Evolutionary conservation across 2,797 vertebrate species (phyloP), one percentile per base, ranked within the genome.

Genomic region (Rhyacichthys aspro): DNA sequence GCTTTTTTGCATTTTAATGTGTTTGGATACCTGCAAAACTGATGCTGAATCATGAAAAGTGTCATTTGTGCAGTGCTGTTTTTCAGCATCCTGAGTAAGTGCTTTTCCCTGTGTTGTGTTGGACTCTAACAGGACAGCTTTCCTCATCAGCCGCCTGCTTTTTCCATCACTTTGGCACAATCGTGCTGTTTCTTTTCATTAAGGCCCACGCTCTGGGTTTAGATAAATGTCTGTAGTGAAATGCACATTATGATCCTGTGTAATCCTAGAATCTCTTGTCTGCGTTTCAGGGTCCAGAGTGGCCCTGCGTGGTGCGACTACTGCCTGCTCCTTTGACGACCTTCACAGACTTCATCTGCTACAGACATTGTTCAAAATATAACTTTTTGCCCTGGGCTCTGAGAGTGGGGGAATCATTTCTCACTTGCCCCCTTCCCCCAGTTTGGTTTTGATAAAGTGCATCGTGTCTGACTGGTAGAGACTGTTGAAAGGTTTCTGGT

Each of bases 311-410:
- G 12, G 45, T 75, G 18, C 59, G 63, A 8, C 58, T 63, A 23
- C 78, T 75, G 74, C 59, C 67, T 16, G 63, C 34, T 59, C 18
- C n/a, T 66, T 76, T 82, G 85, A 90, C 59, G 83, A 80, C 64
- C 78, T 89, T 90, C 57, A 80, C 86, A 90, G 91, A 88, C 82
- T 47, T 77, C 89, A 89, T 90, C 90, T 93, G 89, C 81, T 82
- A 62, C 76, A 85, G 72, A 66, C 75, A 82, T 91, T 79, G 74
- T 74, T 71, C 70, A 42, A 81, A 78, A 70, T 71, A 70, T 65
- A 38, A n/a, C 63, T 74, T 78, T 58, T 67, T 60, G 52, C 50
- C 74, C 34, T 32, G 45, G 66, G 73, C 72, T 48, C 63, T 81
- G 71, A 64, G 80, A 80, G 63, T 68, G 45, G 53, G 50, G 54